Evolutionary conservation across 1,140 invertebrate genomes (phyloP), one percentile per base, ranked within the genome.

Genomic region (Zaprionus vittiger): DNA sequence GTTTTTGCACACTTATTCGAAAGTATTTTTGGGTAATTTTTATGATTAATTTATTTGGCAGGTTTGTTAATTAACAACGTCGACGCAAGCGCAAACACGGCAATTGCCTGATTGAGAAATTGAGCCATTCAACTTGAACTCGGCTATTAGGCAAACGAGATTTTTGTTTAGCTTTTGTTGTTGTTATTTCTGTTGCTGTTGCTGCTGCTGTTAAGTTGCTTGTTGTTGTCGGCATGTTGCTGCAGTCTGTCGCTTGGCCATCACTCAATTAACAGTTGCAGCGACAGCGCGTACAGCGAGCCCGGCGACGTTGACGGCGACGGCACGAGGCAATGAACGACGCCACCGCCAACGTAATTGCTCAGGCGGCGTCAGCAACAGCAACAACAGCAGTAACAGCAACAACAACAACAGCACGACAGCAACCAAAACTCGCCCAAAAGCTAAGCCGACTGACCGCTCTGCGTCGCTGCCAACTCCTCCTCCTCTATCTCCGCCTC

Each of bases 61-160:
- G 65, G 56, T 61, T 66, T 68, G 55, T 74, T 79, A 78, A 77
- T 77, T 73, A 74, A 55, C 69, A 75, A 74, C 79, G 79, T 63
- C 60, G 47, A 80, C 62, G 66, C 44, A 75, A 75, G 20, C 68
- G 66, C 64, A 74, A 70, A 70, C 66, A 71, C 61, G 62, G 56
- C 70, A 79, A 78, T 74, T 81, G 75, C 47, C 76, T 74, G 68
- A 89, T 87, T 87, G 84, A 80, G 70, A 87, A 69, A 89, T 90
- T 89, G 85, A 89, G 76, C 68, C 86, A 90, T 85, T 90, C 81
- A 90, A 90, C 85, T 85, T 90, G 81, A 91, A 90, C 85, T 90
- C 85, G 85, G 85, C 85, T 90, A 90, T 82, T 90, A 82, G 85
- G 81, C 85, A 90, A 90, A 85, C 85, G 70, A 90, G 85, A 89